These are phyloP conservation scores for Andrena camellia DNA, from an alignment of 2,888 invertebrate species.

Conservation along the genomic window DNA sequence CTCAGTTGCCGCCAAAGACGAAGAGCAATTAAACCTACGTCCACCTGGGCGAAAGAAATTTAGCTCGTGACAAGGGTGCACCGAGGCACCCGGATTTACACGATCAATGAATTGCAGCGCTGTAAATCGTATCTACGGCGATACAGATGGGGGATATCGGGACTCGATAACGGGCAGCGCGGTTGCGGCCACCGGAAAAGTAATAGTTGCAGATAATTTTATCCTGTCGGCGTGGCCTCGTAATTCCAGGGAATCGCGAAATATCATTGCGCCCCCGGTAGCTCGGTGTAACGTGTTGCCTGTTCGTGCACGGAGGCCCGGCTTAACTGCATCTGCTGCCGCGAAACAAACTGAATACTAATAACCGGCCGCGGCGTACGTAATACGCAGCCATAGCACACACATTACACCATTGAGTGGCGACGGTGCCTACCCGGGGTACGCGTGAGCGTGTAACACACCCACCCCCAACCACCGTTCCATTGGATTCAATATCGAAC, in stretches of 20 bases:
- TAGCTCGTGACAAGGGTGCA: too few relatives aligned
- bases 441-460: slow-evolving; percentile 17
- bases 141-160: slow-evolving; percentile 3
- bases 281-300: slow-evolving; percentile 67
- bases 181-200: slow-evolving; percentile 32
- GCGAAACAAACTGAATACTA: slow-evolving; percentile 83
- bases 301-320: slow-evolving; percentile 66
- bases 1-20: too few relatives aligned
- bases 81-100: too few relatives aligned
- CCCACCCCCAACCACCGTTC: slow-evolving; percentile 36
- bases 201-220: slow-evolving; percentile 66
- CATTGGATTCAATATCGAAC: slow-evolving; percentile 66
- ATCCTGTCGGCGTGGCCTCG: slow-evolving; percentile 26
- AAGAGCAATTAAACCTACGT: too few relatives aligned
- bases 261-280: slow-evolving; percentile 58
- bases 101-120: slow-evolving; percentile 15
- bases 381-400: slow-evolving; percentile 51
- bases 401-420: slow-evolving; percentile 70
- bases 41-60: too few relatives aligned
- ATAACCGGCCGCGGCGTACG: slow-evolving; percentile 71
- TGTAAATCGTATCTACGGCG: slow-evolving; percentile 36
- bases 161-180: slow-evolving; percentile 29
- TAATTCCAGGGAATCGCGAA: slow-evolving; percentile 56
- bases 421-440: slow-evolving; percentile 66
- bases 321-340: slow-evolving; percentile 81